Percentiles rank a stretch among this genome's conserved stretches.
phyloP scores from a whole-genome alignment of 2,888 invertebrate species.

The Drosophila stalkeri region DNA sequence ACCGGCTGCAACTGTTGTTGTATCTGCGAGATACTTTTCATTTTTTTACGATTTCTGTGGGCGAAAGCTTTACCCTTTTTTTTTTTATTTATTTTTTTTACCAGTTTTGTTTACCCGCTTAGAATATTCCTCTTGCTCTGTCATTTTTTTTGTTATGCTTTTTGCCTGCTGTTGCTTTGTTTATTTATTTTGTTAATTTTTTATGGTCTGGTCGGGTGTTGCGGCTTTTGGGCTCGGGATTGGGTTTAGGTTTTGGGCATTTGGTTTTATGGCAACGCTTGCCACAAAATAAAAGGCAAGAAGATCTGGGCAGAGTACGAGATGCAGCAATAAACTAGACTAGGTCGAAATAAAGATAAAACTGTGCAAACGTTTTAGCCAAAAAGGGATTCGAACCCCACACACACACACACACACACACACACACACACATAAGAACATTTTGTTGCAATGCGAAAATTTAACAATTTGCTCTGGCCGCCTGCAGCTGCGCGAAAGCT shows the following conservation, averaged over 20 bases:
- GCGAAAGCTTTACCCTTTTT: constrained; percentile 52
- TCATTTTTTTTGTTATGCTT: neutral
- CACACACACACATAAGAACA: neutral
- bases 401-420: constrained; percentile 7
- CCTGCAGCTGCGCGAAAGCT: constrained; percentile 45
- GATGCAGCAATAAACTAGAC: constrained; percentile 73
- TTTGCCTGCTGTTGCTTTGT: constrained; percentile 16
- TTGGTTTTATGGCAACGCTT: constrained; percentile 73
- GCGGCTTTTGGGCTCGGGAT: constrained; percentile 48
- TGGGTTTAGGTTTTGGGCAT: neutral
- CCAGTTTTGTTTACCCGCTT: constrained; percentile 45
- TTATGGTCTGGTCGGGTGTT: constrained; percentile 65
- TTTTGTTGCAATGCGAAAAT: constrained; percentile 38
- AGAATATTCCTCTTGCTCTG: constrained; percentile 64
- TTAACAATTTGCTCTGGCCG: constrained; percentile 40
- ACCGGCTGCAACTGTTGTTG: constrained; percentile 57
- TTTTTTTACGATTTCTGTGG: constrained; percentile 78
- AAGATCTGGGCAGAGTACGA: constrained; percentile 61
- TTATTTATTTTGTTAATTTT: constrained; percentile 75
- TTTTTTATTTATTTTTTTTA: constrained; percentile 48
- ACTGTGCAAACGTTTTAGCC: constrained; percentile 63
- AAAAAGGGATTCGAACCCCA: constrained; percentile 1
- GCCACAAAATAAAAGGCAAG: constrained; percentile 77
- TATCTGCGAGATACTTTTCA: constrained; percentile 75
- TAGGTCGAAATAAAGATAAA: constrained; percentile 80